Conservation (phyloP, 2,888 invertebrate species). For the Hydraecia micacea region DNA sequence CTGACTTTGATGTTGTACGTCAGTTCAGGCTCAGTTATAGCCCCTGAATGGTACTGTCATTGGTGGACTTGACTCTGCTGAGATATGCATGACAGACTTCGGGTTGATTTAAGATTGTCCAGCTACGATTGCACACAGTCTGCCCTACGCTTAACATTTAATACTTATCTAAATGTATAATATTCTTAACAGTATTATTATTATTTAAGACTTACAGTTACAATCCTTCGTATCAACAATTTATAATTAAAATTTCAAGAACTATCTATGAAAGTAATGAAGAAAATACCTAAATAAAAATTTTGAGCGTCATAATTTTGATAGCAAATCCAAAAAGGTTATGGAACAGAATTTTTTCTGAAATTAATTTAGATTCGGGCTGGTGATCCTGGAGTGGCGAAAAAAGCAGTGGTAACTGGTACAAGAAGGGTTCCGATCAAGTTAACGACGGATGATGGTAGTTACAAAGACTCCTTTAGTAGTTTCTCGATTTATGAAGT, state of each 20-base stretch:
- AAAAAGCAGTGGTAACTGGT: background rate
- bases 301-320: conserved; percentile 60
- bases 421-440: background rate
- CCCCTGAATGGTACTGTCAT: background rate
- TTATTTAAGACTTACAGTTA: conserved; percentile 56
- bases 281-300: conserved; percentile 25
- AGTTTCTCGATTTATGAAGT: background rate
- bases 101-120: background rate
- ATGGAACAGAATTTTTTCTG: background rate
- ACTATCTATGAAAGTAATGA: conserved; percentile 53
- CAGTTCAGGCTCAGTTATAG: background rate
- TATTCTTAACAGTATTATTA: conserved; percentile 47
- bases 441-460: background rate
- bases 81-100: background rate
- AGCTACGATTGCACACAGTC: conserved; percentile 47
- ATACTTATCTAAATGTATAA: conserved; percentile 66
- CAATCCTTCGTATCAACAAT: conserved; percentile 63
- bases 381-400: background rate
- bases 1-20: background rate
- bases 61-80: background rate
- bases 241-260: conserved; percentile 58
- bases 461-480: background rate
- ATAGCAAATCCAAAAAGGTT: conserved; percentile 15
- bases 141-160: conserved; percentile 61
- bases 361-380: conserved; percentile 11